phyloP scores from a whole-genome alignment of 2,113 vertebrate genomes.

The Chionodraco myersi region DNA sequence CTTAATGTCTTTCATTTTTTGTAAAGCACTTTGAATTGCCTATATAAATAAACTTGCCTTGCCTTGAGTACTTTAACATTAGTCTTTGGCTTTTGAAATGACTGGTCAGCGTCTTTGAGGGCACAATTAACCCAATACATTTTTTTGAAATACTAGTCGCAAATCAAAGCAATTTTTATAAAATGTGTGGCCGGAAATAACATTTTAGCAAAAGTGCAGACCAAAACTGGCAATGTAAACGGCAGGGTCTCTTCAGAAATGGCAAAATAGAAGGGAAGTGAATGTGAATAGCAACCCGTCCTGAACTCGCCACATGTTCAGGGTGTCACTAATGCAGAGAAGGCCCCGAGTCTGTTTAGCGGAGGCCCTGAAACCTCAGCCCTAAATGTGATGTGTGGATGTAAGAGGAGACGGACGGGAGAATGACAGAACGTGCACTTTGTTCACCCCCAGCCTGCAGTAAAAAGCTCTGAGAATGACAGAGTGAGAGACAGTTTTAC shows the following conservation, averaged over 20 bases:
- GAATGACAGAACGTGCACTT: conserved; percentile 80
- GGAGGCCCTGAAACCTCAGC: conserved; percentile 73
- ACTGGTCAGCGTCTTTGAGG: conserved; percentile 4
- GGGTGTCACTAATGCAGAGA: conserved; percentile 59
- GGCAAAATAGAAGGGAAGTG: conserved; percentile 48
- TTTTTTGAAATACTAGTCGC: conserved; percentile 19
- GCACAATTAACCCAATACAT: conserved; percentile 20
- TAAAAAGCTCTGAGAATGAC: conserved; percentile 82
- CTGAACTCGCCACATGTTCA: conserved; percentile 59
- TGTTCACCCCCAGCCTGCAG: conserved; percentile 76
- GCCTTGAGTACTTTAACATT: conserved; percentile 8
- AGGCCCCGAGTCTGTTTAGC: conserved; percentile 44
- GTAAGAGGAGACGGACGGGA: conserved; percentile 77
- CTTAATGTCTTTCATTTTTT: too few relatives aligned
- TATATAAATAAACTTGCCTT: too few relatives aligned
- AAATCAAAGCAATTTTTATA: conserved; percentile 30
- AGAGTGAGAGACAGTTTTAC: conserved; percentile 82
- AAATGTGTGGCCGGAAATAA: conserved; percentile 28
- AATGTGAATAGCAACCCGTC: conserved; percentile 50
- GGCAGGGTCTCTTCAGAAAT: conserved; percentile 42
- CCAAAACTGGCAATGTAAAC: conserved; percentile 29
- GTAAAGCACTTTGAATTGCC: too few relatives aligned
- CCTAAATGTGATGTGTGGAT: conserved; percentile 81
- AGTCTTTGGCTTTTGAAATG: conserved; percentile 1
- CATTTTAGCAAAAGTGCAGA: conserved; percentile 19